These are phyloP conservation scores for Hesperia comma DNA, from an alignment of 2,888 invertebrate species.

Conservation along the genomic window DNA sequence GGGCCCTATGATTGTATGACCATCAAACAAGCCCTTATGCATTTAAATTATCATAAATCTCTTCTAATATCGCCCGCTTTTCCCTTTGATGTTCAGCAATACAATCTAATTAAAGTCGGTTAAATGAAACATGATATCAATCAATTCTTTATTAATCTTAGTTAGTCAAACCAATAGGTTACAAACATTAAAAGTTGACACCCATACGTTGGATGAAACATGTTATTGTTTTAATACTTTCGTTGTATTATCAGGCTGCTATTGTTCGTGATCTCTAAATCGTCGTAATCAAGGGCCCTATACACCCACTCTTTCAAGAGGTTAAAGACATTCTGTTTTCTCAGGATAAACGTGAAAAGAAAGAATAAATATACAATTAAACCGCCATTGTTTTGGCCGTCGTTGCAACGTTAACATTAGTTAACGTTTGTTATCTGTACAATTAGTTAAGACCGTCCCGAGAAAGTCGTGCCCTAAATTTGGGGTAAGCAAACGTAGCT, in stretches of 20 bases:
- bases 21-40: slow-evolving; percentile 56
- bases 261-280: slow-evolving; percentile 54
- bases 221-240: slow-evolving; percentile 44
- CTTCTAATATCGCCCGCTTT: slow-evolving; percentile 41
- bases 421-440: slow-evolving; percentile 61
- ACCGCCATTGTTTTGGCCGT: slow-evolving; percentile 71
- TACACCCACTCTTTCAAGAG: slow-evolving; percentile 48
- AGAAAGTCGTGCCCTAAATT: slow-evolving; percentile 59
- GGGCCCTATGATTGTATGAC: slow-evolving; percentile 61
- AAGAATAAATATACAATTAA: slow-evolving; percentile 72
- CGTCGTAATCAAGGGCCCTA: slow-evolving; percentile 40
- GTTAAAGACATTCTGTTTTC: slow-evolving; percentile 60
- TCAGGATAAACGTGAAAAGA: slow-evolving; percentile 53
- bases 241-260: slow-evolving; percentile 50
- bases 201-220: slow-evolving; percentile 40
- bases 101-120: slow-evolving; percentile 30
- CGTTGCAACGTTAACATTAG: slow-evolving; percentile 71
- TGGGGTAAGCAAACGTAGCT: slow-evolving; percentile 55
- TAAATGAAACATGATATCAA: slow-evolving; percentile 40
- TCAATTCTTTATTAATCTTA: slow-evolving; percentile 39
- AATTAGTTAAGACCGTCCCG: slow-evolving; percentile 56
- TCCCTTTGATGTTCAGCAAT: slow-evolving; percentile 20
- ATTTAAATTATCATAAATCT: slow-evolving; percentile 72
- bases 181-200: slow-evolving; percentile 10
- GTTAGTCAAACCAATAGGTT: slow-evolving; percentile 17